Evolutionary conservation across 35 echinoderm and acorn worm species (phyloP), one percentile per base, ranked within the genome.

Genomic region (Apostichopus japonicus): DNA sequence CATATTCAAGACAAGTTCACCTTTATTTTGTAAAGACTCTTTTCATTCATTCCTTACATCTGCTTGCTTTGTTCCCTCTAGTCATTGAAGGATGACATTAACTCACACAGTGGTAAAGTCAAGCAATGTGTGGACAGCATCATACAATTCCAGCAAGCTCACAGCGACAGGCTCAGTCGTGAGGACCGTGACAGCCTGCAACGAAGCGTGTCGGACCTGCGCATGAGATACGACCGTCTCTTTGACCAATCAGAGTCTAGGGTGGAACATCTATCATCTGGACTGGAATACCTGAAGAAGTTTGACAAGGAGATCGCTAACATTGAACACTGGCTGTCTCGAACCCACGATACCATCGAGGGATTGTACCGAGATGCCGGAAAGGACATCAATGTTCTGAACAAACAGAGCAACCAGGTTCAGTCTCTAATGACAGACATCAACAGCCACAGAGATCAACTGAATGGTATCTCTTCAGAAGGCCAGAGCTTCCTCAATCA

Each of bases 401-500:
- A 95, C 72, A 93, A 95, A 77, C 97, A 99, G 92, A 90, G 90
- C 56, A 92, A 71, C 14, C 97, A 99, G 90, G 80, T 99, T 9
- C 91, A 99, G 80, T 77, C 88, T 21, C 76, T 99, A 1, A 95
- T 91, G 44, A 58, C 91, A 5, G 97, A 99, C 9, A 88, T 99
- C 13, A 19, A 17, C n/a, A 77, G 87, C 10, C 93, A 94, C 57
- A 93, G 90, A 65, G 93, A 96, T 59, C 91, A 99, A 65, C 75
- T 99, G 11, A 94, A 95, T 72, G 93, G 87, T 56, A 91, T 95
- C 14, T 92, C 96, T 23, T 76, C 92, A 11, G 63, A 73, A 16
- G 97, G 95, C 23, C 97, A 96, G 71, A 90, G 90, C 7, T 96
- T 96, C 77, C 63, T 99, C 77, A 96, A 99, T 83, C 94, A 99